A percentile compares a stretch with the other conserved stretches of the same genome.
Evolutionary conservation across 2,797 vertebrate genomes (phyloP).

Genomic region (Echeneis naucrates): DNA sequence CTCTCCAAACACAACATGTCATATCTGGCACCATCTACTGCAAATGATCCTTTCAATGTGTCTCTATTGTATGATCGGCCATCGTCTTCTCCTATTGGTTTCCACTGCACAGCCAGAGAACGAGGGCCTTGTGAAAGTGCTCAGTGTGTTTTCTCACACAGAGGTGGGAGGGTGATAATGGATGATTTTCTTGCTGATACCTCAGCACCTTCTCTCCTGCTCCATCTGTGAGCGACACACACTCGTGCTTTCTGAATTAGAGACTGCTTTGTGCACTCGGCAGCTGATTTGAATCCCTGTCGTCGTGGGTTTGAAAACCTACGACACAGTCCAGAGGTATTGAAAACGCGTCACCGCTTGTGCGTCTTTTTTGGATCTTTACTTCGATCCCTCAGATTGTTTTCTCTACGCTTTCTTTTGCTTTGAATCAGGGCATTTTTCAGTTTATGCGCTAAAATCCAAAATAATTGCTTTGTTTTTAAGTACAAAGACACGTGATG

Average conservation of each 20-base stretch:
- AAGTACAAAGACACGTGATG: slow-evolving; percentile 12
- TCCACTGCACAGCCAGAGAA: slow-evolving; percentile 1
- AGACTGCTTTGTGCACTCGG: slow-evolving; percentile 3
- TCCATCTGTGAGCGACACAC: slow-evolving; percentile 15
- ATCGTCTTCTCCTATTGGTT: slow-evolving; percentile 12
- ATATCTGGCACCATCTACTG: slow-evolving; percentile 75
- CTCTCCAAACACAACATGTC: background rate
- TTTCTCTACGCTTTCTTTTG: background rate
- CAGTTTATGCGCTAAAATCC: slow-evolving; percentile 11
- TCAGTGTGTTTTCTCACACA: slow-evolving; percentile 28
- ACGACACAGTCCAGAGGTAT: background rate
- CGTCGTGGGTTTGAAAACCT: background rate
- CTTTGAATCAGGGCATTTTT: slow-evolving; percentile 6
- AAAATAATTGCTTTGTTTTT: slow-evolving; percentile 12
- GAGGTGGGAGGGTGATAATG: slow-evolving; percentile 43
- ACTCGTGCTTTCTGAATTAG: slow-evolving; percentile 38
- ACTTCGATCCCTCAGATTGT: background rate
- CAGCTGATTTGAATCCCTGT: slow-evolving; percentile 3
- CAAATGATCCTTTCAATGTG: slow-evolving; percentile 3
- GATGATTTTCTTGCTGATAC: slow-evolving; percentile 25
- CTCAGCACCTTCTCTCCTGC: slow-evolving; percentile 15
- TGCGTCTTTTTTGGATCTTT: slow-evolving; percentile 6
- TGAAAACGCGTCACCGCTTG: background rate
- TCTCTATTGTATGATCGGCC: background rate
- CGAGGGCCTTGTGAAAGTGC: background rate